Percentiles rank a stretch among this genome's conserved stretches.
Evolutionary conservation across 1,140 invertebrate genomes (phyloP).

Genomic region (Diorhabda sublineata): DNA sequence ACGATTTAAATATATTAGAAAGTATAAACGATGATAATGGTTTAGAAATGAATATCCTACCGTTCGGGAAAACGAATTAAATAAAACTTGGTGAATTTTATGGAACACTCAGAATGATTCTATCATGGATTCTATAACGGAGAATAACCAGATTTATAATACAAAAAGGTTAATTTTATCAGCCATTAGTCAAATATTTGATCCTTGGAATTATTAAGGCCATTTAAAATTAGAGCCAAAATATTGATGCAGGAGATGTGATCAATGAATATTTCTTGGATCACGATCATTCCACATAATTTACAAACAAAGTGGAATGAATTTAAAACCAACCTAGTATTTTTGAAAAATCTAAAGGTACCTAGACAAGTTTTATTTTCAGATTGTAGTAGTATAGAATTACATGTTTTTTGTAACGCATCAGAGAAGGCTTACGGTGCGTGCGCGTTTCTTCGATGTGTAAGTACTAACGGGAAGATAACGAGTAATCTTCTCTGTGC

Average conservation of each 20-base stretch:
- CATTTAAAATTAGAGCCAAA: slow-evolving; percentile 34
- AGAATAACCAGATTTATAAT: neutral
- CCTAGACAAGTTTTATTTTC: too few species aligned
- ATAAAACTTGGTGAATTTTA: slow-evolving; percentile 32
- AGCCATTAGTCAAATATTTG: slow-evolving; percentile 32
- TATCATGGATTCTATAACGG: neutral
- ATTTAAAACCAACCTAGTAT: neutral
- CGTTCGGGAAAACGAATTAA: slow-evolving; percentile 16
- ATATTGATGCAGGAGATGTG: slow-evolving; percentile 43
- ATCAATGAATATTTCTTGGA: slow-evolving; percentile 32
- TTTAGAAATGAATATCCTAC: slow-evolving; percentile 23
- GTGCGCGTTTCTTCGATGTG: slow-evolving; percentile 36
- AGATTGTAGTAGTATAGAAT: slow-evolving; percentile 16
- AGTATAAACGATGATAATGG: slow-evolving; percentile 4
- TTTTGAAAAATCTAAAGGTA: neutral
- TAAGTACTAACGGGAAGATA: neutral
- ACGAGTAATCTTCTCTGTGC: neutral
- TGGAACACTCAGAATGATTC: slow-evolving; percentile 14
- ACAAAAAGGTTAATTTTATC: slow-evolving; percentile 40
- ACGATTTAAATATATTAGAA: slow-evolving; percentile 19
- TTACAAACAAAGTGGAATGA: slow-evolving; percentile 8
- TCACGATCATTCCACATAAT: slow-evolving; percentile 28
- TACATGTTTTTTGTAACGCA: slow-evolving; percentile 46
- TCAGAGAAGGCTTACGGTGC: slow-evolving; percentile 42
- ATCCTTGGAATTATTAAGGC: slow-evolving; percentile 41